Evolutionary conservation across 2,888 invertebrate species (phyloP).

Genomic region (Lottia gigantea): DNA sequence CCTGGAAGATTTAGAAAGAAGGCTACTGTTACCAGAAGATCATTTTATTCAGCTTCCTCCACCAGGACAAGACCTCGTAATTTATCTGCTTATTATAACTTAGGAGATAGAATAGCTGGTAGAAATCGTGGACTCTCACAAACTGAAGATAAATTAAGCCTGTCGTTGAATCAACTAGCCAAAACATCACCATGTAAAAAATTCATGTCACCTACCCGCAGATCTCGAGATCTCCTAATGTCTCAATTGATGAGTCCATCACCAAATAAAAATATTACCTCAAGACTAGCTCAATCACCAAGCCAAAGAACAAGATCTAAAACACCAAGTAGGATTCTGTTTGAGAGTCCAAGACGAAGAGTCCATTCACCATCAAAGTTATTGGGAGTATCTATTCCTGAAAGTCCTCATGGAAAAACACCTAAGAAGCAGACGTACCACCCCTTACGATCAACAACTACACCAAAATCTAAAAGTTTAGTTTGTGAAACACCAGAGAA

Average conservation of each 20-base stretch:
- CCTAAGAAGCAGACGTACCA: not conserved
- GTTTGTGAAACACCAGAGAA: not conserved
- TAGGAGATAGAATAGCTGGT: slow-evolving; percentile 49
- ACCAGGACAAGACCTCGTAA: slow-evolving; percentile 46
- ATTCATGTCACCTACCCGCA: slow-evolving; percentile 44
- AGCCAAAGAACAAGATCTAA: slow-evolving; percentile 8
- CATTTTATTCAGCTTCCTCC: slow-evolving; percentile 52
- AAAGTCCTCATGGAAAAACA: not conserved
- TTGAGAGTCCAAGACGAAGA: slow-evolving; percentile 17
- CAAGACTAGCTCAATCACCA: not conserved
- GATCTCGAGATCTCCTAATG: slow-evolving; percentile 39
- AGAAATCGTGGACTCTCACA: slow-evolving; percentile 16
- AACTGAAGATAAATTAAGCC: slow-evolving; percentile 14
- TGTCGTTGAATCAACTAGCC: not conserved
- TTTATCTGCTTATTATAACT: slow-evolving; percentile 46
- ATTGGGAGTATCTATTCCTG: not conserved
- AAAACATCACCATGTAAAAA: slow-evolving; percentile 18
- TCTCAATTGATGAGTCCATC: slow-evolving; percentile 53
- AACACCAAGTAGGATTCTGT: slow-evolving; percentile 14
- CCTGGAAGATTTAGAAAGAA: slow-evolving; percentile 48
- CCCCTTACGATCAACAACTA: not conserved
- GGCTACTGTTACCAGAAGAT: slow-evolving; percentile 42
- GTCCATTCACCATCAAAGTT: not conserved
- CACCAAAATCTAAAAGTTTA: not conserved
- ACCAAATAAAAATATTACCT: slow-evolving; percentile 19